A percentile compares a stretch with the other conserved stretches of the same genome.
phyloP scores from a whole-genome alignment of 2,113 vertebrate genomes.

The Ornithorhynchus anatinus region DNA sequence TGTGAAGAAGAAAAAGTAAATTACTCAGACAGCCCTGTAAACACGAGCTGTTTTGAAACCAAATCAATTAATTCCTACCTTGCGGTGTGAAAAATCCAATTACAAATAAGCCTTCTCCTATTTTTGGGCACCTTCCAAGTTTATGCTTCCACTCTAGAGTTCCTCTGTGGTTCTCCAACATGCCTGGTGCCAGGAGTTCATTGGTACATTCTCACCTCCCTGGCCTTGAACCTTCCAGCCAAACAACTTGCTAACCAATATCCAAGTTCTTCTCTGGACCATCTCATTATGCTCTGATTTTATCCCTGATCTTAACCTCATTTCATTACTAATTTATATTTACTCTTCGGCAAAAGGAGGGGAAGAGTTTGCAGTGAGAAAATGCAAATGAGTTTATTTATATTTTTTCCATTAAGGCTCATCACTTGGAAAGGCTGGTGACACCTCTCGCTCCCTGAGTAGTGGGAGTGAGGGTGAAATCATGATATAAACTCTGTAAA shows the following conservation, averaged over 20 bases:
- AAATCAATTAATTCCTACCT: conserved; percentile 1
- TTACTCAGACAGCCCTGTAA: background rate
- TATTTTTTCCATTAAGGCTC: conserved; percentile 22
- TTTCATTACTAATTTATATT: conserved; percentile 11
- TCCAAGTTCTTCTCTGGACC: background rate
- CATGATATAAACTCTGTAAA: conserved; percentile 19
- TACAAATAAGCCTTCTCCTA: background rate
- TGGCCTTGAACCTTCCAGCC: background rate
- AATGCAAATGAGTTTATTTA: conserved; percentile 9
- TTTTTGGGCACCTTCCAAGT: background rate
- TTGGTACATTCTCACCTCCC: background rate
- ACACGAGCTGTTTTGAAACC: background rate
- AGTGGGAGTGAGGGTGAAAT: background rate
- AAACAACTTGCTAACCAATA: background rate
- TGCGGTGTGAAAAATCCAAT: background rate
- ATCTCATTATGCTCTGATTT: background rate
- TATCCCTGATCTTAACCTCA: conserved; percentile 3
- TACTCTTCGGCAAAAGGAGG: conserved; percentile 13
- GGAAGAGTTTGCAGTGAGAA: background rate
- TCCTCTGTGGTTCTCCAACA: background rate
- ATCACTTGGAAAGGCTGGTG: background rate
- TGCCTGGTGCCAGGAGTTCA: background rate
- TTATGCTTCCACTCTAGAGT: background rate
- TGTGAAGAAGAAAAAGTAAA: background rate
- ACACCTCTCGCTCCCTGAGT: background rate